These are phyloP conservation scores for Alexandromys fortis DNA, from an alignment of 2,113 vertebrate genomes.

Conservation along the genomic window DNA sequence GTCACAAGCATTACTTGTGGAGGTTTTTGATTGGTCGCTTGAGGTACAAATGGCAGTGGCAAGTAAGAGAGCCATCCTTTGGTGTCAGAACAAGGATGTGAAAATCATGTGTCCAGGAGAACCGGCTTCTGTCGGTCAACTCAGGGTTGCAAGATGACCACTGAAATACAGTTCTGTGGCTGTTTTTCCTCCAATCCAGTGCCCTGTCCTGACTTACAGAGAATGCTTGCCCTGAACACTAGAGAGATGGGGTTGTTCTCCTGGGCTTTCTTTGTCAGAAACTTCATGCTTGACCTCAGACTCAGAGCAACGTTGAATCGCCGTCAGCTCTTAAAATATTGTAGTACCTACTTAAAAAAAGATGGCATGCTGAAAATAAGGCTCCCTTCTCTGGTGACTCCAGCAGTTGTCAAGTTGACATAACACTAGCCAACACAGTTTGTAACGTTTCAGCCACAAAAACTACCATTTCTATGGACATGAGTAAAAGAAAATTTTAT, in stretches of 20 bases:
- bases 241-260: background rate
- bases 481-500: slow-evolving; percentile 25
- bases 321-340: slow-evolving; percentile 14
- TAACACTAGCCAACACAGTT: background rate
- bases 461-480: background rate
- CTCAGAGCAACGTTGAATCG: background rate
- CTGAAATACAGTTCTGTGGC: background rate
- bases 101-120: background rate
- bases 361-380: background rate
- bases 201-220: background rate
- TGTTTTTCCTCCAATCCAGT: background rate
- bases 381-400: background rate
- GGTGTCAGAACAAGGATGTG: background rate
- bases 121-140: background rate
- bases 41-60: background rate
- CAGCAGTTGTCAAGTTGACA: background rate
- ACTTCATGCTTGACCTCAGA: background rate
- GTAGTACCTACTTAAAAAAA: background rate
- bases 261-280: background rate
- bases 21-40: background rate
- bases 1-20: background rate
- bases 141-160: background rate
- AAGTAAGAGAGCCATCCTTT: background rate
- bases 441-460: background rate
- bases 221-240: background rate